Evolutionary conservation across 30 jellyfish, hydroid and myxozoan genomes (phyloP), one percentile per base, ranked within the genome.

Genomic region (Aurelia sp.): DNA sequence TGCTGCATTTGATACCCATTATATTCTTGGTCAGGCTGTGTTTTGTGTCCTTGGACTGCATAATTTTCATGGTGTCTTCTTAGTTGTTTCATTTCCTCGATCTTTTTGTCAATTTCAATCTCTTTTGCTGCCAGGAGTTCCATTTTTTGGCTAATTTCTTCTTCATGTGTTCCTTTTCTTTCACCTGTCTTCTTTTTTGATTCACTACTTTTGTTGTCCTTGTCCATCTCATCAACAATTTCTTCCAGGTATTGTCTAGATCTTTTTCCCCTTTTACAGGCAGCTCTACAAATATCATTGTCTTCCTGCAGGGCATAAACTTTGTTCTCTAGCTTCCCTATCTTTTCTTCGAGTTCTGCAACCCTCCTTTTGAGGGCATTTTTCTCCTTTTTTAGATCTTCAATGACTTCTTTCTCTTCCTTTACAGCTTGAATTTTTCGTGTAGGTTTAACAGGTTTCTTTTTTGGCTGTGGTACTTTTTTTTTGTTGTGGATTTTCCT

Each of bases 321-420:
- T 57, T 57, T 57, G 66, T 57, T 57, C 66, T 57, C 66, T 57
- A 57, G 6, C 66, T 57, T 57, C 6, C 66, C 66, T 2, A 57
- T 57, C 66, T 57, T 57, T 57, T 57, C 66, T 57, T 57, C 66
- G 6, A 57, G 66, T 57, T 57, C 66, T 57, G 66, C 66, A 57
- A 57, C 66, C 3, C 66, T 57, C 6, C 4, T 35, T 57, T 57
- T 57, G 3, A 57, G 22, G 66, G 66, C 66, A 57, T 57, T 57
- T 57, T 57, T 57, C 66, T 57, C 66, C 6, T 57, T 57, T 57
- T 57, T 57, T 57, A 57, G 66, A 57, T 57, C 66, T 57, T 57
- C 66, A 57, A 57, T 57, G 66, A 57, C 66, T 57, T 57, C 66
- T 57, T 57, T 57, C 66, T 5, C 66, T 57, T 57, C 66, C 66